Evolutionary conservation across 2,113 vertebrate species (phyloP).

Genomic region (Ctenodactylus gundi): DNA sequence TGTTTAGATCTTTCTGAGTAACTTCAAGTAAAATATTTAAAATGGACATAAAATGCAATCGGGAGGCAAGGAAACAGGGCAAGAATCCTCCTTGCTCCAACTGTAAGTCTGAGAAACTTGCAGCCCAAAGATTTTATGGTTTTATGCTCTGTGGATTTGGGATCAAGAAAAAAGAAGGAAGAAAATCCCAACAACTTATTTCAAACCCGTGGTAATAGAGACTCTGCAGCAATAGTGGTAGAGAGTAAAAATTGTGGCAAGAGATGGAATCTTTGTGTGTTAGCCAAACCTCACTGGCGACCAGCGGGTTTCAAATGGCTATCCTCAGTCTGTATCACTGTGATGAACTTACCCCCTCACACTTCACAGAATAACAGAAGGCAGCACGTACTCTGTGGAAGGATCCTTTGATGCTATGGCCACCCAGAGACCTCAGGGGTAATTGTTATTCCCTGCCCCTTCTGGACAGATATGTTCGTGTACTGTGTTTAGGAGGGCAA

Average conservation of each 20-base stretch:
- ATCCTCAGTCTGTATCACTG: no score
- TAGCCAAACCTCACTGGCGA: neutral
- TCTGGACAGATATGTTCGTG: no score
- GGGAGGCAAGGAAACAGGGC: neutral
- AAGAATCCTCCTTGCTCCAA: no score
- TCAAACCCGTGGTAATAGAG: neutral
- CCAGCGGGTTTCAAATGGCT: accelerated
- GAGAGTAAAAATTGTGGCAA: neutral
- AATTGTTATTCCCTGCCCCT: neutral
- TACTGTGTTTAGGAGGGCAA: no score
- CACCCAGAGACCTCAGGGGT: neutral
- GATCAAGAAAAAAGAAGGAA: neutral
- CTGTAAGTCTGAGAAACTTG: no score
- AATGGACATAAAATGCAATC: neutral
- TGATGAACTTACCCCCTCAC: neutral
- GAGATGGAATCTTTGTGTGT: neutral
- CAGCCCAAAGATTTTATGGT: neutral
- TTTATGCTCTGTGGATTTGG: neutral
- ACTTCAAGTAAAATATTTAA: slow-evolving; percentile 1
- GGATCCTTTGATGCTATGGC: neutral
- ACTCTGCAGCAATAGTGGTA: neutral
- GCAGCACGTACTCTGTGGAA: neutral
- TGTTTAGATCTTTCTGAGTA: neutral
- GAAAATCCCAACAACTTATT: neutral
- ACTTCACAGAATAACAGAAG: neutral